Conservation (phyloP, 2,797 vertebrate genomes). For the Parambassis ranga region DNA sequence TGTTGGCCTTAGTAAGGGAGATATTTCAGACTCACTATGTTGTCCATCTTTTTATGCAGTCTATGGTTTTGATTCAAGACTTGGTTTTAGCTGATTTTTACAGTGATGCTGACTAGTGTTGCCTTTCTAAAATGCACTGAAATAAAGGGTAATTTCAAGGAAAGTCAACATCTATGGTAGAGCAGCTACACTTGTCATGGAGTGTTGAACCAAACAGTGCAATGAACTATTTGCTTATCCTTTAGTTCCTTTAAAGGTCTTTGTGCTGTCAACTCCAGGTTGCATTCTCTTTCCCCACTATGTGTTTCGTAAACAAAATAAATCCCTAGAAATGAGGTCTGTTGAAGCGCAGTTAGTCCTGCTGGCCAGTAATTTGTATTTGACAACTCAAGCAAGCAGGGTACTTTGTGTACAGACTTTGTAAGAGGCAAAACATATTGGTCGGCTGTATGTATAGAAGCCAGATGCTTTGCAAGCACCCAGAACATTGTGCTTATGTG, state of each 20-base stretch:
- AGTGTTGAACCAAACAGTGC: conserved; percentile 28
- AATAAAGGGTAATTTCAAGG: background rate
- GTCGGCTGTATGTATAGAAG: conserved; percentile 77
- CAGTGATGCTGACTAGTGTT: background rate
- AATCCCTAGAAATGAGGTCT: conserved; percentile 78
- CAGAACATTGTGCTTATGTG: conserved; percentile 80
- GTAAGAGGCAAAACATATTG: conserved; percentile 81
- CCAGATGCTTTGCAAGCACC: conserved; percentile 75
- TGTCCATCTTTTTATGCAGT: too few species aligned
- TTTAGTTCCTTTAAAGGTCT: background rate
- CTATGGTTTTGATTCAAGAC: background rate
- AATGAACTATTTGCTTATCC: conserved; percentile 29
- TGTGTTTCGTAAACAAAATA: conserved; percentile 69
- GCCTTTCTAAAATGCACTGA: background rate
- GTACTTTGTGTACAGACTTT: conserved; percentile 81
- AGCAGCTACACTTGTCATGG: conserved; percentile 11
- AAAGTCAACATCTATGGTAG: background rate
- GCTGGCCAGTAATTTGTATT: conserved; percentile 83
- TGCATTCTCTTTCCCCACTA: conserved; percentile 1
- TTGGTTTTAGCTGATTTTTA: background rate
- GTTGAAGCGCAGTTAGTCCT: conserved; percentile 69
- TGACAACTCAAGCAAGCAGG: conserved; percentile 83
- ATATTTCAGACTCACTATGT: too few species aligned
- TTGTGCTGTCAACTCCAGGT: conserved; percentile 26
- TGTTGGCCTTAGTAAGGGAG: too few species aligned